Evolutionary conservation across 2,113 vertebrate genomes (phyloP), one percentile per base, ranked within the genome.

Genomic region (Semicossyphus pulcher): DNA sequence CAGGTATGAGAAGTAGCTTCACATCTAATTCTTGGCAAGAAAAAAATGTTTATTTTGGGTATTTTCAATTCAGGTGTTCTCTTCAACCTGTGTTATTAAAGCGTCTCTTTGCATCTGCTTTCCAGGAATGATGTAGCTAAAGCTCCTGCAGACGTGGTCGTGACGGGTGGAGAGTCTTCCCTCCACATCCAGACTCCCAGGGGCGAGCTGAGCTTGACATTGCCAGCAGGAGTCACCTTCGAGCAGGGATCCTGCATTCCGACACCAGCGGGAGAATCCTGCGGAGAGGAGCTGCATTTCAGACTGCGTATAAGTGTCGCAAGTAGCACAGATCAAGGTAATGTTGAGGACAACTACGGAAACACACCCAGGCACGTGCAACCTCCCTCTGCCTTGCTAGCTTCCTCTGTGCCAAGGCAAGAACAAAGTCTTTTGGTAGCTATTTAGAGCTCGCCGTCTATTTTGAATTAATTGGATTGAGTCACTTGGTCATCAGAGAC

Each of bases 211-310:
- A 85, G 78, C 39, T 36, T 94, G 45, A 10, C 6, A 21, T 77
- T 98, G 45, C 95, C 96, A 57, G 68, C 91, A 90, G 96, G 89
- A 88, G 92, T 98, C 92, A 89, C 90, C 37, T 91, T 96, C 20
- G 83, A 78, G 12, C 93, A 93, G 52, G 90, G 93, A 3, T 95
- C 95, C 9, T 94, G 94, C 72, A 73, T 93, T 3, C 94, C 91
- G 7, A 93, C 95, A 4, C 85, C 80, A 5, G 90, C 71, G 0
- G 72, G 94, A 3, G 83, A 88, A 18, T 31, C 73, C 9, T 4
- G 76, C 7, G 93, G 78, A 1, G 95, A 96, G 1, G 96, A 95
- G 10, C 88, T 96, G 47, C 95, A 97, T 69, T 87, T 97, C 88
- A 88, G 95, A n/a, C 21, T 97, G 74, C 93, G 92, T 21, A 84